These are phyloP conservation scores for Notolabrus celidotus DNA, from an alignment of 2,797 vertebrate genomes.

Conservation along the genomic window DNA sequence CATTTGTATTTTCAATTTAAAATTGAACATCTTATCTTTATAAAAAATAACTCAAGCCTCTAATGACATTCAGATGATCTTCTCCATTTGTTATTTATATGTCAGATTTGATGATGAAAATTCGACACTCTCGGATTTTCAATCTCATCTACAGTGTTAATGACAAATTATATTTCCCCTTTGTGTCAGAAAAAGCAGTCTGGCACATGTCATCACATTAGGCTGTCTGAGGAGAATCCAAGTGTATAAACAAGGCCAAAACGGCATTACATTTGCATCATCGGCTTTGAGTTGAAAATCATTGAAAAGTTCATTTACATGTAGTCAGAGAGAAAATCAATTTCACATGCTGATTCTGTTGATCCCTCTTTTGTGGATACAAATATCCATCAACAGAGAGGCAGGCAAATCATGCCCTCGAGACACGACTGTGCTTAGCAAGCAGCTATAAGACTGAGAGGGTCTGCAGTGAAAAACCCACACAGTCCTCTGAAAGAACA, in stretches of 20 bases:
- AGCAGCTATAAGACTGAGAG: conserved; percentile 47
- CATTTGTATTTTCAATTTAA: too few species aligned
- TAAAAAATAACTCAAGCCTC: neutral
- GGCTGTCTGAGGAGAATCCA: conserved; percentile 12
- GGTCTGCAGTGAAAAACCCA: conserved; percentile 35
- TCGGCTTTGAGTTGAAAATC: conserved; percentile 61
- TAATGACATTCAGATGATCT: neutral
- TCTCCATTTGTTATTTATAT: neutral
- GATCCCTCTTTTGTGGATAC: conserved; percentile 65
- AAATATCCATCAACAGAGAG: conserved; percentile 65
- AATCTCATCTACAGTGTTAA: neutral
- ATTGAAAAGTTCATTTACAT: conserved; percentile 68
- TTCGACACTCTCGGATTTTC: neutral
- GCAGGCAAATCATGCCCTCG: conserved; percentile 58
- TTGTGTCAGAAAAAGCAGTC: neutral
- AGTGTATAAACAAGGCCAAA: conserved; percentile 37
- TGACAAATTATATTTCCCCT: conserved; percentile 4
- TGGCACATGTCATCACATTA: conserved; percentile 29
- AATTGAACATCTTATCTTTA: too few species aligned
- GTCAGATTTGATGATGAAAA: neutral
- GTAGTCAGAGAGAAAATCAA: conserved; percentile 65
- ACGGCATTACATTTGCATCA: conserved; percentile 56
- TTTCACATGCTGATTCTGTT: conserved; percentile 68
- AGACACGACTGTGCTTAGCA: conserved; percentile 68
- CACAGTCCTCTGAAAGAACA: conserved; percentile 27